Conservation (phyloP, 2,113 vertebrate species). For the Sylvietta virens region DNA sequence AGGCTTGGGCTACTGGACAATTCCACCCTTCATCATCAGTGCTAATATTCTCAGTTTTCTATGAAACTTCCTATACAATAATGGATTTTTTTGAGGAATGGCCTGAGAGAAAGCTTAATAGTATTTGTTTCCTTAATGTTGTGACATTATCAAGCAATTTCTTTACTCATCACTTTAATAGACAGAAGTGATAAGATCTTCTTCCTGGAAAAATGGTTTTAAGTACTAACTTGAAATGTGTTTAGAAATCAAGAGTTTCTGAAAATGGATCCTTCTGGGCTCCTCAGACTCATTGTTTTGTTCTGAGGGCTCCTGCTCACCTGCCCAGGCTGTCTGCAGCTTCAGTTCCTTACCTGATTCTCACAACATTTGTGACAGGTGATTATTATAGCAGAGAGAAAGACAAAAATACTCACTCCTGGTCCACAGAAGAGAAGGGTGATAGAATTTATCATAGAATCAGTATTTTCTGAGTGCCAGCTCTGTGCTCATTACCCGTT, state of each 20-base stretch:
- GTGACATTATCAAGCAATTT: background rate
- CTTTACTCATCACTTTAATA: background rate
- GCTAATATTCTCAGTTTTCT: conserved; percentile 72
- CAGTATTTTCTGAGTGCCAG: background rate
- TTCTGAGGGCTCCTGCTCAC: background rate
- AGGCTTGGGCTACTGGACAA: conserved; percentile 72
- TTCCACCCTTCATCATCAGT: conserved; percentile 63
- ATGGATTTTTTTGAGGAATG: conserved; percentile 75
- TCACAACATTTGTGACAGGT: background rate
- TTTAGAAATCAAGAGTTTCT: background rate
- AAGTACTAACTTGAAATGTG: background rate
- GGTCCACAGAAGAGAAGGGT: background rate
- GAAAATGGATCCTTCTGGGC: background rate
- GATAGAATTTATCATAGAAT: background rate
- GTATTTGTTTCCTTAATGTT: background rate
- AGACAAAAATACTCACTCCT: background rate
- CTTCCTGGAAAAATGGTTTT: background rate
- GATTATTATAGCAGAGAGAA: background rate
- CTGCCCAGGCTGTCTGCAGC: background rate
- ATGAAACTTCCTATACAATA: conserved; percentile 69
- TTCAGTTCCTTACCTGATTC: background rate
- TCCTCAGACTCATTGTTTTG: background rate
- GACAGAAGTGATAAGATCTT: background rate
- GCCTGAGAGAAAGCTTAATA: background rate
- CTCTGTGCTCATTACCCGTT: background rate